Conservation (phyloP, 1,140 invertebrate species). For the Drosophila gunungcola region DNA sequence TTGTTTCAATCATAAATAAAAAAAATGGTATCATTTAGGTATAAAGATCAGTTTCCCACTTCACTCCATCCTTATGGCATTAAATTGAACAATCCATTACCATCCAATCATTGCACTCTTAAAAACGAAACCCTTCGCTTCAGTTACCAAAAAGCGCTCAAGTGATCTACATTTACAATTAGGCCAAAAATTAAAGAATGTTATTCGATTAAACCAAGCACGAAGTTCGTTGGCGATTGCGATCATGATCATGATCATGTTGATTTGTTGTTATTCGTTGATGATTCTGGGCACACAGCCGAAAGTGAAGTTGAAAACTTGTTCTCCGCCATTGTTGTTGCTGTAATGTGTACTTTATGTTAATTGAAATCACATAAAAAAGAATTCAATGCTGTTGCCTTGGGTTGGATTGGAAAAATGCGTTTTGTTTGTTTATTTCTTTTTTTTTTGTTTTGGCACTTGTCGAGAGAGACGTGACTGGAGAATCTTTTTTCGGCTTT, state of each 20-base stretch:
- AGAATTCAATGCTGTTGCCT: conserved; percentile 47
- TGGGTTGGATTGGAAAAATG: conserved; percentile 40
- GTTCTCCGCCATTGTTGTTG: conserved; percentile 23
- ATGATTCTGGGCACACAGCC: conserved; percentile 39
- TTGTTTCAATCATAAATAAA: too few relatives aligned
- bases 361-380: conserved; percentile 39
- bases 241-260: not conserved
- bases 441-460: conserved; percentile 7
- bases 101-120: not conserved
- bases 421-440: conserved; percentile 15
- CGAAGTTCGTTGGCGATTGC: not conserved
- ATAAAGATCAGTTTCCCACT: not conserved
- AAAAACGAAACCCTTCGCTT: too few relatives aligned
- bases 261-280: conserved; percentile 6
- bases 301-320: conserved; percentile 45
- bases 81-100: not conserved
- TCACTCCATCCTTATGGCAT: not conserved
- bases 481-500: conserved; percentile 34
- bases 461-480: conserved; percentile 25
- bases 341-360: conserved; percentile 32
- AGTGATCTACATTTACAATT: conserved; percentile 1
- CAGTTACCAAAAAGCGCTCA: not conserved
- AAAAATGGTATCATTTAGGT: too few relatives aligned
- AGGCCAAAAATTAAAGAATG: not conserved
- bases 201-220: not conserved